phyloP scores from a whole-genome alignment of 2,888 invertebrate species.

The Euproctis similis region DNA sequence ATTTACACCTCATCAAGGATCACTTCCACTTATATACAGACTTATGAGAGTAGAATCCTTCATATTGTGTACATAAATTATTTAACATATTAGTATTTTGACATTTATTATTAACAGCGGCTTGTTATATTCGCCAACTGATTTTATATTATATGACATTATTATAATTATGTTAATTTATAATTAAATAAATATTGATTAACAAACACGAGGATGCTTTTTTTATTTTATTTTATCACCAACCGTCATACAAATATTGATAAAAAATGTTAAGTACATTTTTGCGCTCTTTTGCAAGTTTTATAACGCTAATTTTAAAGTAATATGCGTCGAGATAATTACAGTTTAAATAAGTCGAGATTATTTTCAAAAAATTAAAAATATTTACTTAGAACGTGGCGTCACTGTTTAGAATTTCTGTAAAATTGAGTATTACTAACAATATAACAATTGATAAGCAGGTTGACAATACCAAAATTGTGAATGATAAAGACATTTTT shows the following conservation, averaged over 20 bases:
- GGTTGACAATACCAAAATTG: background rate
- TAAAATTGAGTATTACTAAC: background rate
- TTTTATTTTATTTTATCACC: background rate
- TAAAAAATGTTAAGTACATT: no score
- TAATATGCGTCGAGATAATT: no score
- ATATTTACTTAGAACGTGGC: no score
- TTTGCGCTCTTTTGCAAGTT: no score
- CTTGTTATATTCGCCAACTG: conserved; percentile 57
- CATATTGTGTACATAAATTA: conserved; percentile 25
- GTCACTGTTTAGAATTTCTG: background rate
- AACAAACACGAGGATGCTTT: conserved; percentile 35
- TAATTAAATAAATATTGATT: conserved; percentile 62
- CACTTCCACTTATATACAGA: conserved; percentile 59
- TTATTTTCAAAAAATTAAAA: no score
- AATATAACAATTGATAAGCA: background rate
- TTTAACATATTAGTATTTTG: conserved; percentile 36
- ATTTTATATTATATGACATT: conserved; percentile 50
- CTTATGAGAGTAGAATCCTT: conserved; percentile 64
- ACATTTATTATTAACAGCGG: conserved; percentile 48
- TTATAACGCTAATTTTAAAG: no score
- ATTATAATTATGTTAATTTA: conserved; percentile 61
- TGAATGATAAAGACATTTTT: conserved; percentile 1
- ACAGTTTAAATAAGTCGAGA: no score
- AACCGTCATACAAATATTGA: background rate
- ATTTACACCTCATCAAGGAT: conserved; percentile 41